Base-by-base conservation (phyloP, 2,797 vertebrate genomes). In the Halcyon leucocephala region DNA sequence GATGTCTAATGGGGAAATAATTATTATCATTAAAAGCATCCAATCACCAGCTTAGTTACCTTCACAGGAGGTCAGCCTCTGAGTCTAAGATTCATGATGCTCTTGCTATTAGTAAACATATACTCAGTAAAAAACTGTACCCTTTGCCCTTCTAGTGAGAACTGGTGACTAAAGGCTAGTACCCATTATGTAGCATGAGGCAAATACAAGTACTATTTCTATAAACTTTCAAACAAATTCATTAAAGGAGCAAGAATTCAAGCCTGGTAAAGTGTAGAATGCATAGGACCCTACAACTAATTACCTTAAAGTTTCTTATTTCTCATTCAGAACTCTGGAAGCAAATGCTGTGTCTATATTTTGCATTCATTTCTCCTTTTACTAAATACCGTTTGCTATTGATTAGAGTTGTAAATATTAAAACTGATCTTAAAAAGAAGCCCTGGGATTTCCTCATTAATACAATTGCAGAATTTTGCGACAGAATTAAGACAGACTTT, bases 1-100 rank as follows among this genome's bases (percentile, higher is more conserved):
- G 2, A 58, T 64, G 49, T 10, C 54, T 83, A 92, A 81, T 65
- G 29, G 71, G 19, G 17, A 91, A 95, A 81, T 91, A 90, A 91
- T 86, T 74, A 65, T 87, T 88, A 48, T 54, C 82, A 93, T 86
- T 89, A 96, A 71, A 18, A 93, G 7, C 19, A 83, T 86, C 72
- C 46, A 82, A 55, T 91, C 79, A 81, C n/a, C 11, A 29, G 4
- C 64, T 90, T 96, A n/a, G 69, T 69, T 91, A 39, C 49, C 61
- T 86, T 95, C 77, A 85, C 31, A 67, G 44, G 55, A 91, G 64
- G 57, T 91, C 89, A 92, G 24, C 6, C 28, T 83, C 54, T 51
- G 33, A 80, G 49, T 65, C 35, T 1, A 1, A 86, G 46, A 89
- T 64, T 84, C 70, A 44, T 57, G 12, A 64, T 78, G 19, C 31